Evolutionary conservation across 2,797 vertebrate genomes (phyloP).

Genomic region (Acridotheres tristis): DNA sequence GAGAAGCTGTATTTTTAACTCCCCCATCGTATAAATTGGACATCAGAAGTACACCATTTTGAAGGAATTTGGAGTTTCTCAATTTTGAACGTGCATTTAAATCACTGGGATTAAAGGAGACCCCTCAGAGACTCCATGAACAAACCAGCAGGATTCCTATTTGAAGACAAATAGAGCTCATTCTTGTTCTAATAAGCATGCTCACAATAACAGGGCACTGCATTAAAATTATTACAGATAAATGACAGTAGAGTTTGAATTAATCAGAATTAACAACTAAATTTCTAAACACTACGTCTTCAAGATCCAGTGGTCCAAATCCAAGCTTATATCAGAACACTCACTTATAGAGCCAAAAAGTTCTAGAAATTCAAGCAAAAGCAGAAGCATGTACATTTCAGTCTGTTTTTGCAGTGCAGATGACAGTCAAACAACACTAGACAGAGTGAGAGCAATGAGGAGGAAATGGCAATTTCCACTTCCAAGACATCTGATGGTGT

Average conservation of each 20-base stretch:
- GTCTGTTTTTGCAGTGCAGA: neutral
- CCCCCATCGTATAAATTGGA: neutral
- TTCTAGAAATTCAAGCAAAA: neutral
- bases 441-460: neutral
- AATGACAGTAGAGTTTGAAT: neutral
- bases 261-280: neutral
- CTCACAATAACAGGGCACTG: conserved; percentile 6
- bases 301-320: neutral
- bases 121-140: conserved; percentile 23
- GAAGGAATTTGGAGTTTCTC: neutral
- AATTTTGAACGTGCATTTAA: neutral
- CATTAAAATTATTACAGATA: conserved; percentile 35
- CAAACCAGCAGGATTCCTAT: conserved; percentile 46
- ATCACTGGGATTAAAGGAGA: conserved; percentile 33
- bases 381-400: neutral
- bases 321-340: neutral
- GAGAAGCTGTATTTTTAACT: neutral
- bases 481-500: neutral
- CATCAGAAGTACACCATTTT: neutral
- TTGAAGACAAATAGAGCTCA: conserved; percentile 46
- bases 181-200: conserved; percentile 50
- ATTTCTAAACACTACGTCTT: neutral
- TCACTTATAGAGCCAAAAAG: neutral
- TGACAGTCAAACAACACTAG: neutral
- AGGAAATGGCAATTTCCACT: neutral